Conservation (phyloP, 2,888 invertebrate species). For the Melanargia galathea region DNA sequence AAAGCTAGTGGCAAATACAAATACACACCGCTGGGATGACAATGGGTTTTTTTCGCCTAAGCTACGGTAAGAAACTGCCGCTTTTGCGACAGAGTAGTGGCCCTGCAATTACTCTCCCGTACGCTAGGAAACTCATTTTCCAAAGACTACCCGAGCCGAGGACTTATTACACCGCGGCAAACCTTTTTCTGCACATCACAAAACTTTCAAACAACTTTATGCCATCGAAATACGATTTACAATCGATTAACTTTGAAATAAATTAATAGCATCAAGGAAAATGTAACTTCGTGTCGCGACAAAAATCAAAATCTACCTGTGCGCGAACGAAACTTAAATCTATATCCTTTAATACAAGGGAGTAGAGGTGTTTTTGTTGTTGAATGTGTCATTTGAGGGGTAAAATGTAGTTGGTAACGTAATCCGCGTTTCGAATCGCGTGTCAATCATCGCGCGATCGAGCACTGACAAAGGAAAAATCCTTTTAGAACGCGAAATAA, state of each 20-base stretch:
- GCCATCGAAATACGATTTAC: conserved; percentile 40
- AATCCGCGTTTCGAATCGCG: conserved; percentile 71
- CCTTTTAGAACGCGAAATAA: conserved; percentile 66
- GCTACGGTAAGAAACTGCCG: neutral
- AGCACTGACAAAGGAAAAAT: conserved; percentile 78
- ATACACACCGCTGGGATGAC: neutral
- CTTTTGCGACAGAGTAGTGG: neutral
- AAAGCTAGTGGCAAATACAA: neutral
- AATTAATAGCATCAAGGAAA: conserved; percentile 17
- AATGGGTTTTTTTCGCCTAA: neutral
- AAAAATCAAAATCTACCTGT: conserved; percentile 39
- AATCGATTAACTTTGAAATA: conserved; percentile 35
- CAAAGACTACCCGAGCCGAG: conserved; percentile 71
- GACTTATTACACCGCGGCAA: conserved; percentile 69
- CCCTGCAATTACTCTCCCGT: conserved; percentile 52
- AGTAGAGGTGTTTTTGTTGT: conserved; percentile 41
- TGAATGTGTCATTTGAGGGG: neutral
- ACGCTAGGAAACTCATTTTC: conserved; percentile 79
- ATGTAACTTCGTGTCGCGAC: conserved; percentile 45
- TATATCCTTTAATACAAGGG: conserved; percentile 19
- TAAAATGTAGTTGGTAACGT: conserved; percentile 48
- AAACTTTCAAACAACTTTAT: conserved; percentile 6
- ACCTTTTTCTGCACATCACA: conserved; percentile 32
- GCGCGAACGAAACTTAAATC: conserved; percentile 24
- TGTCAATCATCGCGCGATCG: conserved; percentile 77